Conservation (phyloP, 2,888 invertebrate species). For the Andrena bucephala region DNA sequence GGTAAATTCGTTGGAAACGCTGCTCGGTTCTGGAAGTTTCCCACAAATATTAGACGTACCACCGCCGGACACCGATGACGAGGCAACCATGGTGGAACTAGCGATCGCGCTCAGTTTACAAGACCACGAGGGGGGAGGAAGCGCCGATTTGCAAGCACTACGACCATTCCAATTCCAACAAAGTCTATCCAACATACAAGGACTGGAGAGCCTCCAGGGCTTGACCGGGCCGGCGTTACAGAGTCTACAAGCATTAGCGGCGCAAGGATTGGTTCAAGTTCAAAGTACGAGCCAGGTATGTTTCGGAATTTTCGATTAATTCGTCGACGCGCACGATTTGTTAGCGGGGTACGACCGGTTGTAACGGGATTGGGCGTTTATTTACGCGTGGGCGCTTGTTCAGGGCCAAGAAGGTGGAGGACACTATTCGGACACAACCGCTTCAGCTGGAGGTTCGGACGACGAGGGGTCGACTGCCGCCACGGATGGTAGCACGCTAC, state of each 20-base stretch:
- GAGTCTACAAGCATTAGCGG: slow-evolving; percentile 85
- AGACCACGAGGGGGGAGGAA: slow-evolving; percentile 89
- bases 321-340: no score
- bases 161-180: slow-evolving; percentile 84
- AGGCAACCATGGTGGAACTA: slow-evolving; percentile 98
- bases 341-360: neutral
- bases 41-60: slow-evolving; percentile 95
- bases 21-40: slow-evolving; percentile 87
- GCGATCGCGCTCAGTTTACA: slow-evolving; percentile 98
- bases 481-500: slow-evolving; percentile 96
- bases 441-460: slow-evolving; percentile 95
- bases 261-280: slow-evolving; percentile 79
- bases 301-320: neutral
- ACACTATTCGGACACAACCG: slow-evolving; percentile 92
- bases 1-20: slow-evolving; percentile 84
- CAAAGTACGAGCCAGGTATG: slow-evolving; percentile 72
- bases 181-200: slow-evolving; percentile 82
- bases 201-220: slow-evolving; percentile 85
- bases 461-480: slow-evolving; percentile 98
- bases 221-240: slow-evolving; percentile 85
- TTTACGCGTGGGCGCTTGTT: neutral
- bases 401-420: slow-evolving; percentile 83
- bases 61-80: slow-evolving; percentile 98
- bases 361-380: neutral
- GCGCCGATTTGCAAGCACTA: slow-evolving; percentile 86